These are phyloP conservation scores for Ovibos moschatus DNA, from an alignment of 2,113 vertebrate species.

Conservation along the genomic window DNA sequence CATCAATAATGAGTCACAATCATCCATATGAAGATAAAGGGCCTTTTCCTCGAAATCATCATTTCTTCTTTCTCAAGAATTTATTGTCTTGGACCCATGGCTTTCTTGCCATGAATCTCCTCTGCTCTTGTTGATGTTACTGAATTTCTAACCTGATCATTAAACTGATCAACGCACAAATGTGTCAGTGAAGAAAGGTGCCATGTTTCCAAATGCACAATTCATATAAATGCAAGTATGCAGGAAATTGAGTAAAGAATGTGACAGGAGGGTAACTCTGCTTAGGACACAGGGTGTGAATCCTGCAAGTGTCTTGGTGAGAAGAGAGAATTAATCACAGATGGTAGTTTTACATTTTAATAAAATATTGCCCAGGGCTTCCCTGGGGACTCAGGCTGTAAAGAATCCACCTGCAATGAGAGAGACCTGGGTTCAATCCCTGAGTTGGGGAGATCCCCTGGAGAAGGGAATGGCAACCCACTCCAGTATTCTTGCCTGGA, in stretches of 20 bases:
- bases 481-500: not conserved
- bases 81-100: not conserved
- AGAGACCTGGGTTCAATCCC: not conserved
- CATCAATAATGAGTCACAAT: not conserved
- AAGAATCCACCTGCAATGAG: not conserved
- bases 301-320: no score
- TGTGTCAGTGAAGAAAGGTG: not conserved
- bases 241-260: accelerated
- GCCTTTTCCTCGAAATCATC: not conserved
- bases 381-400: not conserved
- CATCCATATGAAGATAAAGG: not conserved
- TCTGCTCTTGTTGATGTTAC: not conserved
- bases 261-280: no score
- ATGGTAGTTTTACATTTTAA: not conserved
- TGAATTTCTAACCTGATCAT: not conserved
- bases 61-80: no score
- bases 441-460: not conserved
- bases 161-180: not conserved
- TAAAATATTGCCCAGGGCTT: not conserved
- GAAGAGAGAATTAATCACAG: not conserved
- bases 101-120: no score
- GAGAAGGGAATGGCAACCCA: not conserved
- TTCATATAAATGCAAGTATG: accelerated
- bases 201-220: not conserved
- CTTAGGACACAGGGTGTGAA: not conserved